Conservation (phyloP, 2,797 vertebrate species). For the Bryconaethiops microstoma region DNA sequence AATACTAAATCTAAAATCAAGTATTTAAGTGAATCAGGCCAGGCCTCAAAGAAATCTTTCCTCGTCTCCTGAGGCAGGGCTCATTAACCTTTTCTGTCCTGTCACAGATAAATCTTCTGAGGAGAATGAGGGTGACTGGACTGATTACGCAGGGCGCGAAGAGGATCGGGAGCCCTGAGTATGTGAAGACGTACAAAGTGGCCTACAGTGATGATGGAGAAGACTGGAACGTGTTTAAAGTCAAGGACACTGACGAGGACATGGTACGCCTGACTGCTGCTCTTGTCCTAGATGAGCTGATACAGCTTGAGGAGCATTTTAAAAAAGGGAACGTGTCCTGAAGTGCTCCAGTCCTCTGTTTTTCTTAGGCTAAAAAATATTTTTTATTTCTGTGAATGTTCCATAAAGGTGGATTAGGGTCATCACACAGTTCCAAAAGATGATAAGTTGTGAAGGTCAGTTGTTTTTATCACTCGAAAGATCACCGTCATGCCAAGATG, state of each 20-base stretch:
- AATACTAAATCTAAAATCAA: no score
- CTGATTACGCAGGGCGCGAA: conserved; percentile 89
- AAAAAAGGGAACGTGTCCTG: conserved; percentile 4
- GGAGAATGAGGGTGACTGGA: conserved; percentile 85
- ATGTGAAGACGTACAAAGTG: conserved; percentile 87
- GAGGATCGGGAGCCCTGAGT: conserved; percentile 86
- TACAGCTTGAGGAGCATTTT: neutral
- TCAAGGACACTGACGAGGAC: conserved; percentile 81
- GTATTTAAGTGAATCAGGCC: no score
- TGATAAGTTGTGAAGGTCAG: no score
- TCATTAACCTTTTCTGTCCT: conserved; percentile 16
- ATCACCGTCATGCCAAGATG: no score
- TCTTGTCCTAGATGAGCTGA: conserved; percentile 25
- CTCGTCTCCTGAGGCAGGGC: conserved; percentile 1
- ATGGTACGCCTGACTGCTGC: conserved; percentile 72
- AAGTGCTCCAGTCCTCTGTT: conserved; percentile 2
- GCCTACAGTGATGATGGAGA: conserved; percentile 84
- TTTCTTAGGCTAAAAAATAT: conserved; percentile 1
- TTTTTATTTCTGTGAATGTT: no score
- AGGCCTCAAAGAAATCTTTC: neutral
- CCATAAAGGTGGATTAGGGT: no score
- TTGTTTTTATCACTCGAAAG: no score
- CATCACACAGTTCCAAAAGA: no score
- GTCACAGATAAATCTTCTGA: conserved; percentile 83
- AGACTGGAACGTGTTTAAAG: conserved; percentile 81